Evolutionary conservation across 2,888 invertebrate species (phyloP).

Genomic region (Acanthosepion pharaonis): DNA sequence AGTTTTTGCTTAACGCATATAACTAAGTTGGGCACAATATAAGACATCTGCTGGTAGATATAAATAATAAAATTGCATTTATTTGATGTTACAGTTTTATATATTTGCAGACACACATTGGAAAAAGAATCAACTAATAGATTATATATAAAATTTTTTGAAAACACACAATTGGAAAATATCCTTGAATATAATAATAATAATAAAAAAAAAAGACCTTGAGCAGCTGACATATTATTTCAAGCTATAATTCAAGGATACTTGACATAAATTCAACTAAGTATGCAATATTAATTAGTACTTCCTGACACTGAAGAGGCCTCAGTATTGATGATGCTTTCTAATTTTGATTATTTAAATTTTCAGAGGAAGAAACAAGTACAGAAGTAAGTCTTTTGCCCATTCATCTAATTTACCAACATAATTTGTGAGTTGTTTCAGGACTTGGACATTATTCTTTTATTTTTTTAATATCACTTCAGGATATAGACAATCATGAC

Average conservation of each 20-base stretch:
- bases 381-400: too few relatives aligned
- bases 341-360: neutral
- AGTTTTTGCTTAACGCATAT: too few relatives aligned
- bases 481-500: too few relatives aligned
- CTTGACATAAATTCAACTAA: conserved; percentile 6
- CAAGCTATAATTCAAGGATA: neutral
- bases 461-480: neutral
- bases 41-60: too few relatives aligned
- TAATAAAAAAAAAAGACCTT: neutral
- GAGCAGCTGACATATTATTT: neutral
- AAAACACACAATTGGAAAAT: too few relatives aligned
- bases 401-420: neutral
- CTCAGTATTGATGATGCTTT: neutral
- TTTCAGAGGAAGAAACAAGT: neutral
- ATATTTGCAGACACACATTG: too few relatives aligned
- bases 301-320: neutral
- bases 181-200: neutral
- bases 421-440: neutral
- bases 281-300: neutral
- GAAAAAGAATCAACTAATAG: too few relatives aligned
- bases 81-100: too few relatives aligned
- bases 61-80: too few relatives aligned
- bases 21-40: too few relatives aligned
- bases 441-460: neutral
- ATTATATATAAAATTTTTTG: too few relatives aligned